phyloP scores from a whole-genome alignment of 2,113 vertebrate species.

The Psittacula cyanocephala region DNA sequence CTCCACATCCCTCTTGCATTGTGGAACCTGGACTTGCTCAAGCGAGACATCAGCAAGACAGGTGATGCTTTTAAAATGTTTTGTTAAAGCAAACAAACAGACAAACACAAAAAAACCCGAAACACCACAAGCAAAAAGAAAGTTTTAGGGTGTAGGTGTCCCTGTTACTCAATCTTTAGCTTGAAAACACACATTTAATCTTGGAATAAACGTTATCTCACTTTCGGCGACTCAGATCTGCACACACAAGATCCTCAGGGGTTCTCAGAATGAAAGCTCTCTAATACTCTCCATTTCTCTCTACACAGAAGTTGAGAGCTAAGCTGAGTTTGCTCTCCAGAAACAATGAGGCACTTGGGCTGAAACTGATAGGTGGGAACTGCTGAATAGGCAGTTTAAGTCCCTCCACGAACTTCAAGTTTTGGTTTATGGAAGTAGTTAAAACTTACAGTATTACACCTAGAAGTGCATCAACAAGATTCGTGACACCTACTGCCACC shows the following conservation, averaged over 20 bases:
- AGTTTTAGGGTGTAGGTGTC: not conserved
- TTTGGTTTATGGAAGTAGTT: not conserved
- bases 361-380: not conserved
- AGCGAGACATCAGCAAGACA: not conserved
- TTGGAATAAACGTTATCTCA: not conserved
- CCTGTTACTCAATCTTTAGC: not conserved
- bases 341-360: rapidly evolving
- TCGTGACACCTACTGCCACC: not conserved
- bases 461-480: not conserved
- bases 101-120: not conserved
- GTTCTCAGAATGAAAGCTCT: not conserved
- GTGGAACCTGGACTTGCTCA: not conserved
- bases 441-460: not conserved
- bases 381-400: not conserved
- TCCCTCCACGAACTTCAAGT: not conserved
- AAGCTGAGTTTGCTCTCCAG: not conserved
- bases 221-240: not conserved
- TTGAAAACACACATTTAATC: not conserved
- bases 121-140: not conserved
- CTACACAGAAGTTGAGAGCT: not conserved
- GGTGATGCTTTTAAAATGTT: not conserved
- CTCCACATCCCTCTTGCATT: not conserved
- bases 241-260: not conserved
- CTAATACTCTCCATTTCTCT: not conserved
- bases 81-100: not conserved